phyloP scores from a whole-genome alignment of 2,888 invertebrate genomes.

The Ephialtes manifestator region DNA sequence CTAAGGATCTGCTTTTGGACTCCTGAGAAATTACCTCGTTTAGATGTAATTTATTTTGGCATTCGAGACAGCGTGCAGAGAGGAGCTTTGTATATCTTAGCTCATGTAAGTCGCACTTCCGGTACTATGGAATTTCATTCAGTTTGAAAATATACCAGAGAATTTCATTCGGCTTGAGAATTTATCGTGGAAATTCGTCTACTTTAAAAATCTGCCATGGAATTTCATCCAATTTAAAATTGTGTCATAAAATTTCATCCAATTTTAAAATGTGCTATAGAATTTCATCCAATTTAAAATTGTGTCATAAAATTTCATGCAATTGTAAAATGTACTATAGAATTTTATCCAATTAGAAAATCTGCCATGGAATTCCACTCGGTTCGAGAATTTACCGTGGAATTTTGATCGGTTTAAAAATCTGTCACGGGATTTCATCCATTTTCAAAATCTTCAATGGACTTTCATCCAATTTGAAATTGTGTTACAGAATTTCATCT shows the following conservation, averaged over 20 bases:
- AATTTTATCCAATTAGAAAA: background rate
- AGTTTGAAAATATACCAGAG: background rate
- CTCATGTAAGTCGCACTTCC: background rate
- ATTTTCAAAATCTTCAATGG: too few relatives aligned
- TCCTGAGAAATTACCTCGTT: slow-evolving; percentile 49
- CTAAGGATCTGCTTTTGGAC: slow-evolving; percentile 6
- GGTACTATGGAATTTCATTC: background rate
- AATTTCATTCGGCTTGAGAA: too few relatives aligned
- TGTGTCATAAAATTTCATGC: background rate
- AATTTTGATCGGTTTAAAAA: background rate
- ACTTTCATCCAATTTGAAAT: too few relatives aligned
- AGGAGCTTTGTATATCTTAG: background rate
- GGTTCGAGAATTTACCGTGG: background rate
- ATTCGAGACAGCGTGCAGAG: background rate
- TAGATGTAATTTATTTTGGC: slow-evolving; percentile 42
- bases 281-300: background rate
- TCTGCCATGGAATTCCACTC: background rate
- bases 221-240: background rate
- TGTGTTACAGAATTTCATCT: too few relatives aligned
- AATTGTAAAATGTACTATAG: background rate
- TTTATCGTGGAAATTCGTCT: too few relatives aligned
- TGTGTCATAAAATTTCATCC: background rate
- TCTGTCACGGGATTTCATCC: background rate
- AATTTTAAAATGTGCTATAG: background rate
- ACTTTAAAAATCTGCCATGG: background rate